These are phyloP conservation scores for Damaliscus lunatus DNA, from an alignment of 2,113 vertebrate genomes.

Conservation along the genomic window DNA sequence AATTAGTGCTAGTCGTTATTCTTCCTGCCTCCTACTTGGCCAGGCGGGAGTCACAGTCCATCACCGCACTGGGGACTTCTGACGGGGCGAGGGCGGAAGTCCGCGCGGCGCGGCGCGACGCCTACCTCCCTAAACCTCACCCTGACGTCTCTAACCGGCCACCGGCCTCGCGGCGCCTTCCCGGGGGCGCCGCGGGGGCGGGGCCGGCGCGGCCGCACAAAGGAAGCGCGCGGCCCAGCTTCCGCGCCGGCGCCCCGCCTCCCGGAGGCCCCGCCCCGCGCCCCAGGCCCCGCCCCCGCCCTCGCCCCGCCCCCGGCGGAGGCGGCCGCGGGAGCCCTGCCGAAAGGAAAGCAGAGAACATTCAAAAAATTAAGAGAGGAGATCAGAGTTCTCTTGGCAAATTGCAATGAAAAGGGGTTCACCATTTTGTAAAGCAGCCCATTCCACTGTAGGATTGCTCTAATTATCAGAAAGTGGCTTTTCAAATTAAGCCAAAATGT, in stretches of 20 bases:
- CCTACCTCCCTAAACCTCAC: not conserved
- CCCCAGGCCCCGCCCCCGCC: not conserved
- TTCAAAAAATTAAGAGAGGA: not conserved
- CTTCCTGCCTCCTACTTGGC: not conserved
- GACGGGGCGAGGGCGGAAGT: rapidly evolving
- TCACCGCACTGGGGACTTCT: rapidly evolving
- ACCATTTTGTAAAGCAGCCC: not conserved
- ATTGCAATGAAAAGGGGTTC: not conserved
- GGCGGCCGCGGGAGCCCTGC: slow-evolving; percentile 67
- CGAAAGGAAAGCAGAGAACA: slow-evolving; percentile 1
- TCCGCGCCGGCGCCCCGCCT: slow-evolving; percentile 7
- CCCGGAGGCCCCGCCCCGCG: not conserved
- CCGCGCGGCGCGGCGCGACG: not conserved
- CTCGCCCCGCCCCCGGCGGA: slow-evolving; percentile 56
- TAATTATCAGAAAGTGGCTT: slow-evolving; percentile 12
- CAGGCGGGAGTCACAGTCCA: not conserved
- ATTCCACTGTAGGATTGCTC: not conserved
- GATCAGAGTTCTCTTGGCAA: not conserved
- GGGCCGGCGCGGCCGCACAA: slow-evolving; percentile 31
- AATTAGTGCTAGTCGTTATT: not conserved
- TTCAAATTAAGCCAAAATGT: not conserved
- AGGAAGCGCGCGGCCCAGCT: slow-evolving; percentile 49
- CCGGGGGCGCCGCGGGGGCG: slow-evolving; percentile 21
- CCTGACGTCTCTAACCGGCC: not conserved
- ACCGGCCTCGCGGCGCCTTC: not conserved